Base-by-base conservation (phyloP, 2,888 invertebrate genomes). In the Eilema caniola region DNA sequence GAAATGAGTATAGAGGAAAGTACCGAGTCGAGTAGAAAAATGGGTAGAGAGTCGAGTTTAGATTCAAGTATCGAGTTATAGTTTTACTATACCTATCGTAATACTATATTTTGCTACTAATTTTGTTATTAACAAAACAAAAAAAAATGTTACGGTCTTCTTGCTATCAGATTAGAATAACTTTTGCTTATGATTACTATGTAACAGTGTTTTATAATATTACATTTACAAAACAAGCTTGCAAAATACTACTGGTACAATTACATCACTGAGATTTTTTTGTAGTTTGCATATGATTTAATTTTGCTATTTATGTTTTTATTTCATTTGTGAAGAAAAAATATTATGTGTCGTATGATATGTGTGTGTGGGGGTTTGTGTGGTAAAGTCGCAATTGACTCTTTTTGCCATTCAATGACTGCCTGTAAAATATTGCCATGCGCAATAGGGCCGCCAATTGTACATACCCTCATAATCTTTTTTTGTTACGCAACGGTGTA, bases 401-500 rank as follows among this genome's bases (percentile, higher is more conserved):
- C 16, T 20, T 47, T 4, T 47, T 47, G 12, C 8, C 5, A 47
- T 47, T 47, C 47, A 47, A 20, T 20, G 47, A 20, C 7, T 20
- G 20, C 20, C 47, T 47, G 47, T 47, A 47, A 47, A 47, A 20
- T 16, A 20, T 47, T 20, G 47, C 47, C 47, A 47, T 20, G 20
- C 12, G 20, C 12, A 8, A 47, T 47, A 47, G 20, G 20, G 47
- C 47, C 20, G 1, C 2, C 20, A 47, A 47, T 41, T 41, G 5
- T 20, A 53, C 8, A 53, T 53, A n/a, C 53, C 53, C 20, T 2
- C 10, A 53, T 47, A 59, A 59, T 25, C 16, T 59, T 59, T 25
- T 24, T 25, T 16, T 25, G 11, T 67, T 62, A 72, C 68, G 16
- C 24, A 7, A 47, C 70, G 0, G 80, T 82, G 80, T 80, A 14